Evolutionary conservation across 2,797 vertebrate species (phyloP), one percentile per base, ranked within the genome.

Genomic region (Lateolabrax maculatus): DNA sequence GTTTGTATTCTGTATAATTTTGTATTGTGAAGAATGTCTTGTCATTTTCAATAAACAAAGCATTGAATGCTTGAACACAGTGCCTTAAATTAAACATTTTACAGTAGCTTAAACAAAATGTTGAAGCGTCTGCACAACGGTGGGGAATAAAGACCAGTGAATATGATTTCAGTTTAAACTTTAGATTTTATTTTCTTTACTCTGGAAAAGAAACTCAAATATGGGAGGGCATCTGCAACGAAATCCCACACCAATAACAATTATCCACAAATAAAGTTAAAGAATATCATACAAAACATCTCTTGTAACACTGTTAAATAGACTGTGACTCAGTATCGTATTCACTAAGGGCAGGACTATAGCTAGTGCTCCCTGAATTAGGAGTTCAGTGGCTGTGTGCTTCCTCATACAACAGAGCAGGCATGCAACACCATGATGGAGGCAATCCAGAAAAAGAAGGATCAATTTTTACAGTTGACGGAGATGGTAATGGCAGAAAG

Each of bases 271-370:
- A 98, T 97, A 97, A 97, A 97, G 95, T 97, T 97, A 97, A 97
- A 96, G 96, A 94, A 95, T 95, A 96, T 97, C 94, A 96, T 97
- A 97, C 94, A 97, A 97, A 96, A 94, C 88, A 94, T 94, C 92
- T 96, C 94, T 86, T 94, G 95, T 97, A 99, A 98, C 96, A 98
- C 97, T 98, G 97, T 97, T 97, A 97, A 97, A 98, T 94, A 96
- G 95, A 96, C 95, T 94, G 96, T 93, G 95, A 91, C 87, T 95
- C 71, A 90, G 93, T 96, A 94, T 96, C 87, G 93, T 95, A 92
- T 95, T 96, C 94, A 95, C 85, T 29, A 66, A 73, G 88, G 90
- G 95, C 92, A 95, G 95, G 96, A 96, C 96, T 95, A 93, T 84
- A 94, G 80, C 81, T 74, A 71, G 69, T 61, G 70, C 82, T 95